Base-by-base conservation (phyloP, 2,888 invertebrate genomes). In the Iselma pallidipennis region DNA sequence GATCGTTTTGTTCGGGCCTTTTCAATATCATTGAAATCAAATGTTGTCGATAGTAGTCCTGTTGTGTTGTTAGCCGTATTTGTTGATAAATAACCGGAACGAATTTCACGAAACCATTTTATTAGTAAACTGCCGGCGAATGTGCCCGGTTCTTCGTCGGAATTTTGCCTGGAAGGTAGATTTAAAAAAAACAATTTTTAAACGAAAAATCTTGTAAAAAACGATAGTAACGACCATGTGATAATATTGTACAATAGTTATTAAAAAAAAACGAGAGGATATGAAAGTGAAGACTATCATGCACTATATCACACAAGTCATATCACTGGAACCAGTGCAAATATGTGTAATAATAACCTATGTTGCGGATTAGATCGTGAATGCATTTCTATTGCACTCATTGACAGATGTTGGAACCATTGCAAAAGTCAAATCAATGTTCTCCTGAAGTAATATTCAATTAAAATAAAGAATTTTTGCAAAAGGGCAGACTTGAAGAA, bases 81-180 rank as follows among this genome's bases (percentile, higher is more conserved):
- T 12, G 45, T n/a, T 2, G 45, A 45, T 19, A 61, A 52, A 50
- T 57, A 55, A 42, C 64, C 59, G n/a, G 63, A 55, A 2, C 72
- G 66, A 14, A 73, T 59, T 14, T 74, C 74, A 26, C 69, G 70
- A 29, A 72, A 59, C 74, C 74, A 74, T 33, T 69, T 64, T 33
- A 68, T 60, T 12, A 72, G 23, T 16, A 67, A 50, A 9, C 63
- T 56, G 16, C 63, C 63, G 45, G 49, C 50, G 31, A 56, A 53
- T 29, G 50, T 55, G n/a, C 26, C n/a, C 33, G 58, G 49, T 37
- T 33, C 23, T n/a, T 25, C 23, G 31, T 57, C 55, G 10, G 48
- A 12, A 28, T 60, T 31, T 16, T 49, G 49, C 19, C 66, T 55
- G 19, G 14, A 49, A 42, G 7, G 29, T n/a, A n/a, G n/a, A n/a